Evolutionary conservation across 2,888 invertebrate species (phyloP), one percentile per base, ranked within the genome.

Genomic region (Mesorhabditis spiculigera): DNA sequence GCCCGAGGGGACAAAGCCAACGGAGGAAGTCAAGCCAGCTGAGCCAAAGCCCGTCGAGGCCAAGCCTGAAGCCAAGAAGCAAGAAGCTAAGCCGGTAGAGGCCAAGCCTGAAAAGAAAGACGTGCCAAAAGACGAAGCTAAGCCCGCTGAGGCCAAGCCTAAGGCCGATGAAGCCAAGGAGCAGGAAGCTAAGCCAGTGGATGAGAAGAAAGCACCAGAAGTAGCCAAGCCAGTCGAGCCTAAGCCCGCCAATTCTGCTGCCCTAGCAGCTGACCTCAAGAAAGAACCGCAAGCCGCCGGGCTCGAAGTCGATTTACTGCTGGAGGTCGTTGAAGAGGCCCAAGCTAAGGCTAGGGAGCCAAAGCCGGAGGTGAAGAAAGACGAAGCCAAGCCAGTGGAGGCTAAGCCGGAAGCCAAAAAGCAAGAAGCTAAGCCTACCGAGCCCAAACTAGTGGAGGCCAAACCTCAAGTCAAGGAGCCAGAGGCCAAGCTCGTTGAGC

Each of bases 311-410:
- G 44, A 63, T 45, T 63, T 70, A 71, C 43, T 63, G 3, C 28
- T 28, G 1, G 28, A 28, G 28, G 28, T 28, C 28, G 28, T 28
- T 3, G 28, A 28, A 3, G 28, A 28, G 3, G 28, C 16, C 44
- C 43, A 13, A 4, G 43, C 44, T 5, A 42, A 45, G 0, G 72
- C 41, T 13, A 58, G 5, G 43, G 45, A 61, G 5, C 68, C 63
- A n/a, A 66, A 67, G 0, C 3, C 67, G 67, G 62, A 10, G n/a
- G 43, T 73, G 63, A 58, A 44, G 73, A 67, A 45, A 71, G 28
- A 28, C 16, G 69, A 66, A 5, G 45, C 64, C 45, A 71, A 71
- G 71, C 45, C 65, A 43, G 70, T 70, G n/a, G 70, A 71, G 43
- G 64, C 8, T 10, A 50, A 50, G 58, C 8, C 8, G 50, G 50